A percentile compares a stretch with the other conserved stretches of the same genome.
Evolutionary conservation across 64 coral and sea anemone species (phyloP).

Genomic region (Exaiptasia diaphana): DNA sequence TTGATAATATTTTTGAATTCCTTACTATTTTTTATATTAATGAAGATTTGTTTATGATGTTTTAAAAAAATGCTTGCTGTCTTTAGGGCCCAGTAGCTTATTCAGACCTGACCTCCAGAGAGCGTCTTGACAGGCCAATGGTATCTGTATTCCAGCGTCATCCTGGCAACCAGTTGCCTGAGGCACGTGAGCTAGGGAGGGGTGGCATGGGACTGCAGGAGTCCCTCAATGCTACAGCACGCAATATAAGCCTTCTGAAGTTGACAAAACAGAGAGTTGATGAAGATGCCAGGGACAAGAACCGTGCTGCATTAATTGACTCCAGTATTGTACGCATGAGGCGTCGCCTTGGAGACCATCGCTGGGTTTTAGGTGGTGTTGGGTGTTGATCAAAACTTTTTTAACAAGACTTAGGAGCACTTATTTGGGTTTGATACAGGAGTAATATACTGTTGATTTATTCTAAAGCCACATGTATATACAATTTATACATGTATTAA

Average conservation of each 20-base stretch:
- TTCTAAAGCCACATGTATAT: no score
- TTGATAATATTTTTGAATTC: neutral
- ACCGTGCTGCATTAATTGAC: slow-evolving; percentile 71
- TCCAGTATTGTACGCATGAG: slow-evolving; percentile 73
- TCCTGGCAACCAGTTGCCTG: slow-evolving; percentile 95
- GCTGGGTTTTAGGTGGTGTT: slow-evolving; percentile 81
- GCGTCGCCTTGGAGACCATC: slow-evolving; percentile 76
- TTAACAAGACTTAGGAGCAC: neutral
- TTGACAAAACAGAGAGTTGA: slow-evolving; percentile 86
- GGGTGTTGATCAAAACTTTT: slow-evolving; percentile 39
- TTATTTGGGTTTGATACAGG: no score
- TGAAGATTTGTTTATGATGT: neutral
- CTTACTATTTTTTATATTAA: neutral
- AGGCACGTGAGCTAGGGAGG: slow-evolving; percentile 77
- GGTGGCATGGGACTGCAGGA: slow-evolving; percentile 79
- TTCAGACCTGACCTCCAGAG: slow-evolving; percentile 92
- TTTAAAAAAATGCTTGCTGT: neutral
- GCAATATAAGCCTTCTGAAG: slow-evolving; percentile 85
- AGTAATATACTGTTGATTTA: no score
- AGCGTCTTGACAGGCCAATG: slow-evolving; percentile 85
- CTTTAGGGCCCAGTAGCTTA: slow-evolving; percentile 95
- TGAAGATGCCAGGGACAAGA: slow-evolving; percentile 88
- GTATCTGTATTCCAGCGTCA: slow-evolving; percentile 78
- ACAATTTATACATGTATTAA: no score
- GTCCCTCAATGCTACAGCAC: slow-evolving; percentile 87